Evolutionary conservation across 2,888 invertebrate genomes (phyloP).

Genomic region (Eupsilia transversa): DNA sequence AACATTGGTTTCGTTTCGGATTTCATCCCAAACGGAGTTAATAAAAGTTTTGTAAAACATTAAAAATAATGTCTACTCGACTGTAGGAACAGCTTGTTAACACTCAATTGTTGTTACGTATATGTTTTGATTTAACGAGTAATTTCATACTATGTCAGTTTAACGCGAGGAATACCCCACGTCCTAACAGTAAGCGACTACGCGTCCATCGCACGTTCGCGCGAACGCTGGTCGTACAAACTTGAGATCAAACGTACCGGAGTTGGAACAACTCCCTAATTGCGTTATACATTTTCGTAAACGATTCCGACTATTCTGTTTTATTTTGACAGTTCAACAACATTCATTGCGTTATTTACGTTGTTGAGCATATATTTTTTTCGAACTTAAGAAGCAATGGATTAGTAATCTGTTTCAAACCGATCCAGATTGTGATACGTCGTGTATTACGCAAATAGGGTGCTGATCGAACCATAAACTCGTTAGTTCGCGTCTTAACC

Average conservation of each 20-base stretch:
- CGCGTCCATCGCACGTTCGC: neutral
- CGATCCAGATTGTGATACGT: too few relatives aligned
- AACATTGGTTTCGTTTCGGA: neutral
- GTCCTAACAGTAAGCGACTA: neutral
- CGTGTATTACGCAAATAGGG: too few relatives aligned
- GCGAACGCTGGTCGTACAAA: neutral
- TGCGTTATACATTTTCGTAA: too few relatives aligned
- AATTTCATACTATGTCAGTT: neutral
- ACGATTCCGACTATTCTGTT: too few relatives aligned
- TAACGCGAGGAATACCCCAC: neutral
- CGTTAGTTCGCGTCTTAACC: too few relatives aligned
- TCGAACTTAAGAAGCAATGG: too few relatives aligned
- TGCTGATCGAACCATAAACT: too few relatives aligned
- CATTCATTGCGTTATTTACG: too few relatives aligned
- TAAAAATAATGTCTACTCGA: neutral
- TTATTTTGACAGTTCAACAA: too few relatives aligned
- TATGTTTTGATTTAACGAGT: neutral
- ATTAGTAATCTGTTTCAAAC: too few relatives aligned
- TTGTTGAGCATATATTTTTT: too few relatives aligned
- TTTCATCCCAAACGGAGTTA: neutral
- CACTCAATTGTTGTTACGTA: neutral
- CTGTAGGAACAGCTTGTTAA: neutral
- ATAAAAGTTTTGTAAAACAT: neutral
- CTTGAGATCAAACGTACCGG: neutral
- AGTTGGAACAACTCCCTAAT: neutral